phyloP scores from a whole-genome alignment of 2,888 invertebrate genomes.

The Trimorus sp. region DNA sequence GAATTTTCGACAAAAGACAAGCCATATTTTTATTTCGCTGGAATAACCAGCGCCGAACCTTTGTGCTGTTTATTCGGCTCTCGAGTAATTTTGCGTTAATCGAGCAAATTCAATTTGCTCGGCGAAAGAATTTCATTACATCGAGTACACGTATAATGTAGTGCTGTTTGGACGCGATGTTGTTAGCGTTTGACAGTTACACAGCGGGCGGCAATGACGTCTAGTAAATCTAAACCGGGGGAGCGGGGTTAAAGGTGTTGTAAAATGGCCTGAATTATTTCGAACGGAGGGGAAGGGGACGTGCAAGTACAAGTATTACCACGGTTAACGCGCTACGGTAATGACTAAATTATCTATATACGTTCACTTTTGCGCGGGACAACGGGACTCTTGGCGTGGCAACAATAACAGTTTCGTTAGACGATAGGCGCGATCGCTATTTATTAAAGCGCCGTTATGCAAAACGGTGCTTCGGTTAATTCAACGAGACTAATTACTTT shows the following conservation, averaged over 20 bases:
- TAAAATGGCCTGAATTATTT: conserved; percentile 22
- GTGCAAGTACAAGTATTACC: conserved; percentile 11
- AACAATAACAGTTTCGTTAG: background rate
- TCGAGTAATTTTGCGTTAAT: no score
- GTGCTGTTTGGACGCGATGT: background rate
- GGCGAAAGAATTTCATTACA: conserved; percentile 5
- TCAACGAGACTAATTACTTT: no score
- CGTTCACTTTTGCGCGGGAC: background rate
- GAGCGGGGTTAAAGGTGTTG: conserved; percentile 16
- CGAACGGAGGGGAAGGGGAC: background rate
- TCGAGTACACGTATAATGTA: conserved; percentile 4
- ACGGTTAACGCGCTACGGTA: conserved; percentile 6
- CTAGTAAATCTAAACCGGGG: conserved; percentile 17
- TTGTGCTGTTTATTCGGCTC: no score
- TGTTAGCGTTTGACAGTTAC: conserved; percentile 22
- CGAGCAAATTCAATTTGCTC: no score
- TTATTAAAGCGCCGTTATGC: background rate
- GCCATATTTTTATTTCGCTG: background rate
- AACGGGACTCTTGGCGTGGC: background rate
- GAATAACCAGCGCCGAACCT: no score
- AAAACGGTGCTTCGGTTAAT: background rate
- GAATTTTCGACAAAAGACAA: conserved; percentile 11
- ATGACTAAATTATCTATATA: conserved; percentile 25
- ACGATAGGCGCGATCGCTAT: background rate
- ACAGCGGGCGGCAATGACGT: conserved; percentile 4